Conservation (phyloP, 2,113 vertebrate species). For the Astur gentilis region DNA sequence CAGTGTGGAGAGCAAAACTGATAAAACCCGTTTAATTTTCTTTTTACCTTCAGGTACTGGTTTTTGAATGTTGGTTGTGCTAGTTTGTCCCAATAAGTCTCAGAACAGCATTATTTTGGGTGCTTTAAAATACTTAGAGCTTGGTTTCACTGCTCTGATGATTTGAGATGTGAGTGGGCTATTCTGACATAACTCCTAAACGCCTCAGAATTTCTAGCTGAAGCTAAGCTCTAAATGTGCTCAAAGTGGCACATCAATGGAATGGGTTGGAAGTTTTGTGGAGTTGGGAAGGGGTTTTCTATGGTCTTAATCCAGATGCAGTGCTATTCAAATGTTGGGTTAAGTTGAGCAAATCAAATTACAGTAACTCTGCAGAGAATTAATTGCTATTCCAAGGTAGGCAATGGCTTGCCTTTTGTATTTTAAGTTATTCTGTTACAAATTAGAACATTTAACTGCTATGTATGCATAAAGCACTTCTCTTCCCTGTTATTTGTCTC, state of each 20-base stretch:
- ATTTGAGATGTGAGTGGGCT: not conserved
- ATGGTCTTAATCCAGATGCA: not conserved
- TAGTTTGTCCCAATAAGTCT: not conserved
- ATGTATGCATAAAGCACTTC: not conserved
- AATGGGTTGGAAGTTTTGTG: not conserved
- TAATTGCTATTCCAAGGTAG: not conserved
- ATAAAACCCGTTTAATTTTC: not conserved
- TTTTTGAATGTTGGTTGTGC: not conserved
- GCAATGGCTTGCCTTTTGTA: not conserved
- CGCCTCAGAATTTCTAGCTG: not conserved
- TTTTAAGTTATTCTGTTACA: not conserved
- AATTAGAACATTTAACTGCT: not conserved
- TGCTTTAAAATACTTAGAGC: not conserved
- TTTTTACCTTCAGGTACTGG: not conserved
- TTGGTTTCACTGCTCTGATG: not conserved
- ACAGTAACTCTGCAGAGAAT: not conserved
- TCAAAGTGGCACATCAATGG: not conserved
- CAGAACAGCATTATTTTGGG: not conserved
- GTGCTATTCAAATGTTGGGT: not conserved
- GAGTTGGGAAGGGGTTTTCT: not conserved
- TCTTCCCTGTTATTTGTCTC: not conserved
- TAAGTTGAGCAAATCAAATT: not conserved
- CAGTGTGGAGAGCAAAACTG: not conserved
- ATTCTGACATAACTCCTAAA: not conserved
- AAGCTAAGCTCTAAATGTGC: not conserved